phyloP scores from a whole-genome alignment of 2,797 vertebrate species.

The Catharus ustulatus region DNA sequence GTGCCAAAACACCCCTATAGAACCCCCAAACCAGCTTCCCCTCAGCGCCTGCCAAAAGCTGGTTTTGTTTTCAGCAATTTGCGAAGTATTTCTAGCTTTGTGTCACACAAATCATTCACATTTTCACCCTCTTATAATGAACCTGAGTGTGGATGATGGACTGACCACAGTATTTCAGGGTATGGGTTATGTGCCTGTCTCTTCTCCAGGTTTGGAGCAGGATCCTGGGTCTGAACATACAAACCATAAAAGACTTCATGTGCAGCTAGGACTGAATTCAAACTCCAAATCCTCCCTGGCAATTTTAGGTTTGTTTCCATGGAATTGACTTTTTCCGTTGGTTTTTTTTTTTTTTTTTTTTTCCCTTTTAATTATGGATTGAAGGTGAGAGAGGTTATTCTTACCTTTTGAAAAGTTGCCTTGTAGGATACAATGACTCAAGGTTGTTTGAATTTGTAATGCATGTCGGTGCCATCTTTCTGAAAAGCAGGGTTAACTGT shows the following conservation, averaged over 20 bases:
- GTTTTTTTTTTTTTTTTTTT: accelerated
- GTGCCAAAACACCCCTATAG: background rate
- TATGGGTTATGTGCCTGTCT: background rate
- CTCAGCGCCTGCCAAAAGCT: background rate
- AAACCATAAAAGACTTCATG: background rate
- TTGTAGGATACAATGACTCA: background rate
- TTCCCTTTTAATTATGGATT: background rate
- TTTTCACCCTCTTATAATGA: background rate
- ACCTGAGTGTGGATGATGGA: background rate
- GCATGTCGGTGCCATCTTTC: background rate
- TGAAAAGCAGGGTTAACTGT: background rate
- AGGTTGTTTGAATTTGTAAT: background rate
- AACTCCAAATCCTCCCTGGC: background rate
- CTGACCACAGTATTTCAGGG: background rate
- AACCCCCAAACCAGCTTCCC: background rate
- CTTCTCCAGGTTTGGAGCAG: background rate
- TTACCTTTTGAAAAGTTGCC: background rate
- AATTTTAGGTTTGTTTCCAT: slow-evolving; percentile 26
- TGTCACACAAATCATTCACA: background rate
- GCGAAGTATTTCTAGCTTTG: background rate
- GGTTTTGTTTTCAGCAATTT: background rate
- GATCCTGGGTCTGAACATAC: background rate
- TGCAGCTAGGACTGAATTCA: background rate
- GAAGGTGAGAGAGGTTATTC: background rate
- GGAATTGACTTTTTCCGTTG: background rate